These are phyloP conservation scores for Platysternon megacephalum DNA, from an alignment of 2,113 vertebrate species.

Conservation along the genomic window DNA sequence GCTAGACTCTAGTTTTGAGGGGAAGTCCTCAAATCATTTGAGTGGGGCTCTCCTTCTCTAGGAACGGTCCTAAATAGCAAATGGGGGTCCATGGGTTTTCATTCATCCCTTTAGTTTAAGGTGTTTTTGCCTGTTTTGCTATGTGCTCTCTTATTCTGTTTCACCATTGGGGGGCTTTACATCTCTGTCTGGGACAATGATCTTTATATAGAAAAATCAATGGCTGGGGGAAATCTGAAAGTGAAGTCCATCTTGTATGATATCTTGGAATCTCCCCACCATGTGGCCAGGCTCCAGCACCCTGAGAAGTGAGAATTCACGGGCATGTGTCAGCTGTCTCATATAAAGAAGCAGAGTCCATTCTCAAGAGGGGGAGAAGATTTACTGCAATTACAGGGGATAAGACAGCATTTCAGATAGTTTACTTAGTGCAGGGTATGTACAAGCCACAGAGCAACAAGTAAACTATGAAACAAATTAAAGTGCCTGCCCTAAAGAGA, in stretches of 20 bases:
- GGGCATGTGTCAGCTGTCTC: neutral
- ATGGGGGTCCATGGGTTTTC: neutral
- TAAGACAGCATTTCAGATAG: neutral
- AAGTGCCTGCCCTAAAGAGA: neutral
- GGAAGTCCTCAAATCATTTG: neutral
- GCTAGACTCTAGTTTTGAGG: neutral
- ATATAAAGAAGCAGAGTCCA: neutral
- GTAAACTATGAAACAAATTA: neutral
- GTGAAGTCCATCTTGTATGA: neutral
- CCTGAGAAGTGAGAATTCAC: neutral
- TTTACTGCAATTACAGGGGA: neutral
- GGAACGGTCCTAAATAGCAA: neutral
- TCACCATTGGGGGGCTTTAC: neutral
- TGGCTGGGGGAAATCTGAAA: neutral
- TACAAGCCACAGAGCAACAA: neutral
- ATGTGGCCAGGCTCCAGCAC: neutral
- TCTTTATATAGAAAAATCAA: neutral
- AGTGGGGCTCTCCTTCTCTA: neutral
- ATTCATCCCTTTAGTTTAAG: neutral
- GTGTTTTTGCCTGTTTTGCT: neutral
- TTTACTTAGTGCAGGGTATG: neutral
- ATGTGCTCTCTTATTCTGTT: neutral
- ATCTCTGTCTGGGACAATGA: neutral
- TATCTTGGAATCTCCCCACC: neutral
- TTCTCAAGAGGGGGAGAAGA: neutral